Base-by-base conservation (phyloP, 2,888 invertebrate genomes). In the Uropetala carovei region DNA sequence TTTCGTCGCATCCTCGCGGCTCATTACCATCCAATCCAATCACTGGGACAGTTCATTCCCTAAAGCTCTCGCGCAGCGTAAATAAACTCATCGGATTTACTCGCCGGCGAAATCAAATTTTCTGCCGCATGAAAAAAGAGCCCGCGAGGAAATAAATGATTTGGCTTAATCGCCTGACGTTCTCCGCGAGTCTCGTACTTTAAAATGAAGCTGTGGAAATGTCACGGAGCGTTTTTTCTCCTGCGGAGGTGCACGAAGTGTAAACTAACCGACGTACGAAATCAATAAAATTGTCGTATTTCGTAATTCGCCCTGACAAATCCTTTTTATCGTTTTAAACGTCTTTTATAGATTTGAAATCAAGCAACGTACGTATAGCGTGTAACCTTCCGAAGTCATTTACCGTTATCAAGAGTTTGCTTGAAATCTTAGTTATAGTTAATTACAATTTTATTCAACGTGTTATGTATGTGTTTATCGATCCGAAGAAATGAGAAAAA, bases 1-100 rank as follows among this genome's bases (percentile, higher is more conserved):
- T 75, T 75, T 75, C 75, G 75, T 0, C 75, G 75, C 11, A 22
- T 27, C 75, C 75, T 27, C 27, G 22, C 75, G 75, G 22, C 75
- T 75, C 75, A 75, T 75, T 75, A 75, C 75, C 75, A 27, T 75
- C 75, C 22, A 22, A 75, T 75, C 75, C 75, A 75, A 75, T 75
- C 75, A 75, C 75, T 13, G 75, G 75, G 75, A 11, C 75, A 75
- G 22, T 75, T 75, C 75, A 18, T 22, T 68, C 68, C 22, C 68
- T 27, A 75, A 75, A 75, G 75, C 75, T 75, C 27, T 75, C 27
- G 75, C 75, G 75, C 75, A 13, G 75, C 75, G 75, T 75, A 75
- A 75, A 75, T 75, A 75, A 75, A 75, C 75, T 75, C 75, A 75
- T 75, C 22, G 75, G 75, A 75, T 75, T 75, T 75, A 75, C 22